Evolutionary conservation across 2,888 invertebrate species (phyloP), one percentile per base, ranked within the genome.

Genomic region (Drosophila vallismaia): DNA sequence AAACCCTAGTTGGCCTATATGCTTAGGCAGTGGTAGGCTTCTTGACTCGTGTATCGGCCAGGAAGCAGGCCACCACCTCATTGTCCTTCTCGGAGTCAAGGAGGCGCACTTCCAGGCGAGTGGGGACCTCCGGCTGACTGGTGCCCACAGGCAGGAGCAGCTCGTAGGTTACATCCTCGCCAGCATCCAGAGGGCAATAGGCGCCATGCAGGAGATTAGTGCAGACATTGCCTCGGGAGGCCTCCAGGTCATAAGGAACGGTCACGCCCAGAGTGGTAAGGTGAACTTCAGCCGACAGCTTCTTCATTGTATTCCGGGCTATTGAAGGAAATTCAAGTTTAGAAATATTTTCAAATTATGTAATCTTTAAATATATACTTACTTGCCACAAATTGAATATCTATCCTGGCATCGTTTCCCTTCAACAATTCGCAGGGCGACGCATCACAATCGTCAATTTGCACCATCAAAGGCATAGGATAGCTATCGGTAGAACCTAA

Each of bases 151-250:
- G 87, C 51, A 92, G 60, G 6, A 77, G 57, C 19, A 92, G 82
- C 12, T 81, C 77, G 63, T 92, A 92, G 45, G 89, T 89, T 36
- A 88, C 90, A 82, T 90, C 89, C 63, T 92, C 91, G 2, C 78
- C 86, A 5, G 74, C 77, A 52, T 90, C 85, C 28, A 92, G 60
- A 0, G 92, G 92, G 64, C 92, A 92, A 31, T 89, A 86, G 55
- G 89, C 90, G 5, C 82, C 90, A 48, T 87, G 82, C 50, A 91
- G 14, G 0, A 91, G 76, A 74, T 90, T 87, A 2, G 71, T 42
- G 70, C 92, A 92, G 3, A 90, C 90, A 76, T 91, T 70, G 29
- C 74, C 82, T 1, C 85, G 75, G 24, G 81, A 69, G 0, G 79
- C 64, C 0, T 69, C 76, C 73, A 90, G 49, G 12, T 76, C 83